Evolutionary conservation across 2,797 vertebrate species (phyloP).

Genomic region (Argentina silus): DNA sequence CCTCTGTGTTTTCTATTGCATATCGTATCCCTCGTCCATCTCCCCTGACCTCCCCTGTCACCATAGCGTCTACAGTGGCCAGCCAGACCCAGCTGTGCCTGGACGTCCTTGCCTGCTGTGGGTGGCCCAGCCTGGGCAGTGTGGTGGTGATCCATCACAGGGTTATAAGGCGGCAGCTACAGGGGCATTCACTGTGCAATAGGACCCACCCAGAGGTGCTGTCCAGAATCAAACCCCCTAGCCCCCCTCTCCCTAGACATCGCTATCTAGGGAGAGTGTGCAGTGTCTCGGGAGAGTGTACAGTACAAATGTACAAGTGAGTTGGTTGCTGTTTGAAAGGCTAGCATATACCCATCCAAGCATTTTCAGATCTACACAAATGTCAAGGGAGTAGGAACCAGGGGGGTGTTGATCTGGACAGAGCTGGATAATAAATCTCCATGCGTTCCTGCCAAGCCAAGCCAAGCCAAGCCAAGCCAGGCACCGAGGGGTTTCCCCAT

Average conservation of each 20-base stretch:
- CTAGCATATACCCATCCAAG: no score
- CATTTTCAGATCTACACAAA: no score
- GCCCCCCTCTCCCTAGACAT: neutral
- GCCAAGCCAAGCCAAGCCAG: neutral
- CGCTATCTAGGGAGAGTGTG: no score
- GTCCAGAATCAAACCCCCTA: no score
- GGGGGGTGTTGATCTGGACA: no score
- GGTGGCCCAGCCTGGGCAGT: slow-evolving; percentile 23
- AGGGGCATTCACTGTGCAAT: slow-evolving; percentile 47
- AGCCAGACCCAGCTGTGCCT: slow-evolving; percentile 10
- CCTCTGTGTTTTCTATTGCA: slow-evolving; percentile 35
- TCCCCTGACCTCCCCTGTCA: slow-evolving; percentile 41
- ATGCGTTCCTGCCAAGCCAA: neutral
- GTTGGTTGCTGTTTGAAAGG: no score
- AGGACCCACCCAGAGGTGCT: slow-evolving; percentile 28
- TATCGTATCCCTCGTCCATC: slow-evolving; percentile 39
- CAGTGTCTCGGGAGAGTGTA: no score
- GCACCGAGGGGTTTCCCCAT: neutral
- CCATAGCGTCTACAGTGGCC: slow-evolving; percentile 28
- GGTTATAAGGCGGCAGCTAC: slow-evolving; percentile 46
- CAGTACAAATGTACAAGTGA: no score
- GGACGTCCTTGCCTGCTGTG: slow-evolving; percentile 53
- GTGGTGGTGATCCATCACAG: slow-evolving; percentile 56
- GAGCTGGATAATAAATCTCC: neutral
- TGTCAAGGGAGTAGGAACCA: no score